phyloP scores from a whole-genome alignment of 2,113 vertebrate species.

The Myxocyprinus asiaticus region DNA sequence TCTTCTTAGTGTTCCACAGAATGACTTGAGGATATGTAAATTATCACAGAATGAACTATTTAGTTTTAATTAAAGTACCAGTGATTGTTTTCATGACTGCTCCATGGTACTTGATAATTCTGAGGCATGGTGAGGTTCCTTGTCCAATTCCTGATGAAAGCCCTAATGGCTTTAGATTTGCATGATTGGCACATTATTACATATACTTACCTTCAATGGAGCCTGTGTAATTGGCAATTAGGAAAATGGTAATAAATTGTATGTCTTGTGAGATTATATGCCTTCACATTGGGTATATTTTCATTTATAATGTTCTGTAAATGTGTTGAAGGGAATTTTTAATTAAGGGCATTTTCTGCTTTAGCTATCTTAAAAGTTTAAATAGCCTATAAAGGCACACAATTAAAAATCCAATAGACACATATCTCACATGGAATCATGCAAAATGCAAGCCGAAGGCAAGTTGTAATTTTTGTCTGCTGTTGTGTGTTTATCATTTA shows the following conservation, averaged over 20 bases:
- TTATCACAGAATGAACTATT: no score
- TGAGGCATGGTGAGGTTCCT: neutral
- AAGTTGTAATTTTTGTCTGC: conserved; percentile 13
- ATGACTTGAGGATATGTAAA: no score
- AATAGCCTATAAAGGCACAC: neutral
- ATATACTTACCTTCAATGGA: neutral
- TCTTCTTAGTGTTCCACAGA: no score
- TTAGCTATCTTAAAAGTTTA: no score
- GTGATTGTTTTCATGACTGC: no score
- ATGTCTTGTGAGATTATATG: conserved; percentile 5
- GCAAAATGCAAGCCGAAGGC: conserved; percentile 1
- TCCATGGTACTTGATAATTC: neutral
- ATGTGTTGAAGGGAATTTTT: neutral
- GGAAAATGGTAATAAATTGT: conserved; percentile 11
- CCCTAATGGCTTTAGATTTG: conserved; percentile 1
- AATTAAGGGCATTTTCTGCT: no score
- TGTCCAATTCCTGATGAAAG: conserved; percentile 1
- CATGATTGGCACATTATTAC: conserved; percentile 36
- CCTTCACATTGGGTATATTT: conserved; percentile 11
- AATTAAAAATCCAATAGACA: conserved; percentile 29
- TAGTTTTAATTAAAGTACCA: no score
- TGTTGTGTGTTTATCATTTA: conserved; percentile 36
- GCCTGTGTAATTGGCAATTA: conserved; percentile 41
- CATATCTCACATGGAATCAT: neutral
- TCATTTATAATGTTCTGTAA: neutral